These are phyloP conservation scores for Morbakka virulenta DNA, from an alignment of 30 jellyfish, hydroid and myxozoan species.

Conservation along the genomic window DNA sequence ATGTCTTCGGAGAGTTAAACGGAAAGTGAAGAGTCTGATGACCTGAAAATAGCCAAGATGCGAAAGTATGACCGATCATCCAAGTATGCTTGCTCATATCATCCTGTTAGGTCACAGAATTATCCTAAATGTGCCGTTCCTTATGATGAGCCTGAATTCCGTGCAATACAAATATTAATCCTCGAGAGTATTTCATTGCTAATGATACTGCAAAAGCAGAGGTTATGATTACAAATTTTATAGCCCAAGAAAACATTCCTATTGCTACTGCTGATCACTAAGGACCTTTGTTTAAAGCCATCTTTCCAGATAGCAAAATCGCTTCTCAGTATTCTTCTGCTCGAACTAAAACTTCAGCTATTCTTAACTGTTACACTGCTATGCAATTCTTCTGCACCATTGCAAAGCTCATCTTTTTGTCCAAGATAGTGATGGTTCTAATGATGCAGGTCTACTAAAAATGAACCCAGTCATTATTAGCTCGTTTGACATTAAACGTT, in stretches of 20 bases:
- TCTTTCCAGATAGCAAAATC: conserved; percentile 59
- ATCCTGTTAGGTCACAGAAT: too few relatives aligned
- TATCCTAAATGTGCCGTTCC: too few relatives aligned
- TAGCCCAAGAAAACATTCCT: conserved; percentile 59
- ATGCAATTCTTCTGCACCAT: conserved; percentile 5
- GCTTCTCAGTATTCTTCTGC: too few relatives aligned
- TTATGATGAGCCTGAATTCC: too few relatives aligned
- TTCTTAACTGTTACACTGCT: conserved; percentile 34
- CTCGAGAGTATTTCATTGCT: conserved; percentile 10
- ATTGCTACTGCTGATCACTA: conserved; percentile 60
- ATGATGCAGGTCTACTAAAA: conserved; percentile 56
- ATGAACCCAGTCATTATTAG: conserved; percentile 54
- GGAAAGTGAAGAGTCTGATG: too few relatives aligned
- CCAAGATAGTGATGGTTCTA: conserved; percentile 64
- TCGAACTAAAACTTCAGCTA: conserved; percentile 61
- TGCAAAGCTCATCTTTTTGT: conserved; percentile 34
- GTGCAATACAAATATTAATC: too few relatives aligned
- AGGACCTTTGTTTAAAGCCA: conserved; percentile 31
- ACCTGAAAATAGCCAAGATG: too few relatives aligned
- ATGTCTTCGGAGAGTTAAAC: too few relatives aligned
- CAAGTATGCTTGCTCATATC: too few relatives aligned
- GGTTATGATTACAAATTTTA: conserved; percentile 59
- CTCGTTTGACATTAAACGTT: conserved; percentile 44
- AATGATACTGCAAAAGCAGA: conserved; percentile 37
- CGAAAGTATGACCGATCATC: too few relatives aligned